phyloP scores from a whole-genome alignment of 2,113 vertebrate genomes.

The Lanius ludovicianus region DNA sequence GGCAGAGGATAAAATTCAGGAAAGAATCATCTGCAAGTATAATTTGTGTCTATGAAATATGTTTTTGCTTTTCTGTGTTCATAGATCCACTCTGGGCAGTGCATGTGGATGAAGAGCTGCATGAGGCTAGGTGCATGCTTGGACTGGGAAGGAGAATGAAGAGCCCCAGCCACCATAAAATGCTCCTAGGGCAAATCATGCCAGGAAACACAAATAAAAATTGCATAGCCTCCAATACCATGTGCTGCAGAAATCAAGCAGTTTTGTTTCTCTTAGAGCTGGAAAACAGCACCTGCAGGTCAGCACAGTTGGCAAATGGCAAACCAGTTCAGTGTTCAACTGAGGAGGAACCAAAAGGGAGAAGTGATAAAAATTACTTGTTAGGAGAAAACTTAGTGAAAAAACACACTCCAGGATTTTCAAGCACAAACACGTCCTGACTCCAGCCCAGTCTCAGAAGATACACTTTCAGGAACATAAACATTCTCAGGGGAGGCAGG shows the following conservation, averaged over 20 bases:
- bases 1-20: not conserved
- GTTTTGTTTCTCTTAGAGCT: not conserved
- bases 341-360: not conserved
- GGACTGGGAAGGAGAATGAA: not conserved
- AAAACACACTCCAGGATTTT: not conserved
- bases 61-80: not conserved
- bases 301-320: not conserved
- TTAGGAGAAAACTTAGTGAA: not conserved
- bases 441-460: not conserved
- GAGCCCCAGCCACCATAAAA: not conserved
- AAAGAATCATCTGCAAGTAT: not conserved
- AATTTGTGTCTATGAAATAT: not conserved
- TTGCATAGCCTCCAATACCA: accelerated
- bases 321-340: not conserved
- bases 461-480: not conserved
- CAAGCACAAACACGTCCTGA: not conserved
- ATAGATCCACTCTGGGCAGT: not conserved
- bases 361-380: not conserved
- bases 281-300: not conserved
- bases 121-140: not conserved
- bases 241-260: not conserved
- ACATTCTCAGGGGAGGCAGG: not conserved
- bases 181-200: not conserved
- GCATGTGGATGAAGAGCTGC: accelerated
- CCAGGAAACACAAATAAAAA: not conserved